Evolutionary conservation across 2,113 vertebrate species (phyloP).

Genomic region (Picathartes gymnocephalus): DNA sequence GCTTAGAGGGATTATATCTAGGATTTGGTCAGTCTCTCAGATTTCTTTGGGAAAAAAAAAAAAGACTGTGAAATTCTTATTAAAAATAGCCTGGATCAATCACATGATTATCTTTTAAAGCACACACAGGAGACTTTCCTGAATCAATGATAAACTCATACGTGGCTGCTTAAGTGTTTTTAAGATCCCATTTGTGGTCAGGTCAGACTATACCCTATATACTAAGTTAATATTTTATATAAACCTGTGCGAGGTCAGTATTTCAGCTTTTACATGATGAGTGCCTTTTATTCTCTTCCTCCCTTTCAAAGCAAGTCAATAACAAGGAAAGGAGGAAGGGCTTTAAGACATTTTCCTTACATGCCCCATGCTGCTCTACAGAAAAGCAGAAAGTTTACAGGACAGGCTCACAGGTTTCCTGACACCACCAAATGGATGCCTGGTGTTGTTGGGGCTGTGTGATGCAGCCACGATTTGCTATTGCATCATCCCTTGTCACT

Average conservation of each 20-base stretch:
- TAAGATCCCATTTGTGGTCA: neutral
- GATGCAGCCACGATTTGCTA: neutral
- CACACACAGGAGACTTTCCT: neutral
- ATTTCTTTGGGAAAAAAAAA: neutral
- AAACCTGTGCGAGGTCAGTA: neutral
- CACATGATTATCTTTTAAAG: neutral
- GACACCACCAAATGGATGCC: neutral
- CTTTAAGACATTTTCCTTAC: neutral
- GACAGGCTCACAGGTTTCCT: neutral
- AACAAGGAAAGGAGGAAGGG: neutral
- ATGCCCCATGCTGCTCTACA: neutral
- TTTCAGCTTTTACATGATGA: neutral
- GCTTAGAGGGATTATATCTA: neutral
- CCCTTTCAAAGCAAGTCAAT: neutral
- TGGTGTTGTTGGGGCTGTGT: neutral
- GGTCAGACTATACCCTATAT: neutral
- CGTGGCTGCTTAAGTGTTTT: neutral
- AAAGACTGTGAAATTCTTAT: neutral
- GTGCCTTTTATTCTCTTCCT: neutral
- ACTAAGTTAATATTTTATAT: neutral
- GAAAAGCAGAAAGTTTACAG: neutral
- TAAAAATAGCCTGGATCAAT: neutral
- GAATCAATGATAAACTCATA: neutral
- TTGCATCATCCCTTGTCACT: neutral
- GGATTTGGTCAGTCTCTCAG: neutral